phyloP scores from a whole-genome alignment of 2,888 invertebrate genomes.

The Heliconius hortense region DNA sequence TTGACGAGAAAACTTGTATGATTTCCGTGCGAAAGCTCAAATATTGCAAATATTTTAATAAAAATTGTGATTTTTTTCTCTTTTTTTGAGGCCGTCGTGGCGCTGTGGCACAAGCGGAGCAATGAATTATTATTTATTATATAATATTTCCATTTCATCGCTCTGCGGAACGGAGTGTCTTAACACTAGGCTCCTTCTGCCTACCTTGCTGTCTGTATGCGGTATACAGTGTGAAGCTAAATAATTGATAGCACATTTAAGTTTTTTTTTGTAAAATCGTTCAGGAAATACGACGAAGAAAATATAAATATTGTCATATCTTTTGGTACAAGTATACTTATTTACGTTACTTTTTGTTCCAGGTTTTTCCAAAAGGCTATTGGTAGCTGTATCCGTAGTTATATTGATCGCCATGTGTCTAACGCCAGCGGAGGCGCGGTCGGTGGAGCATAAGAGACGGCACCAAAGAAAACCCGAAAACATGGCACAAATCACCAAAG shows the following conservation, averaged over 20 bases:
- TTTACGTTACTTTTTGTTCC: constrained; percentile 58
- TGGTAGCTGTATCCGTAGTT: constrained; percentile 75
- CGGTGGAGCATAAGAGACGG: constrained; percentile 61
- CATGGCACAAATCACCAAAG: constrained; percentile 59
- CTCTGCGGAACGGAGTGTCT: too few species aligned
- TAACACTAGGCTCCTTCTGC: too few species aligned
- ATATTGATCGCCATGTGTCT: constrained; percentile 72
- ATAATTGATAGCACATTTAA: neutral
- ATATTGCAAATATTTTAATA: constrained; percentile 15
- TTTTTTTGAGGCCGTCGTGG: too few species aligned
- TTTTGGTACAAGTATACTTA: neutral
- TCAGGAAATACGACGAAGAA: neutral
- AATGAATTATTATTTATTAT: too few species aligned
- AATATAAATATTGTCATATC: neutral
- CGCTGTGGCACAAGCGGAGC: too few species aligned
- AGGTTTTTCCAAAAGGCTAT: constrained; percentile 80
- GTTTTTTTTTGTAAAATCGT: neutral
- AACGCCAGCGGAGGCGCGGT: constrained; percentile 64
- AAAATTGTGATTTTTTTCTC: neutral
- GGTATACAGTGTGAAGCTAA: neutral
- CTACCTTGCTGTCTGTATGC: too few species aligned
- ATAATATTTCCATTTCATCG: too few species aligned
- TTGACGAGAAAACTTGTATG: constrained; percentile 54
- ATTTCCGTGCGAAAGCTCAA: constrained; percentile 56
- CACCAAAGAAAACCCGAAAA: constrained; percentile 61